Percentiles rank a stretch among this genome's conserved stretches.
Conservation (phyloP, 2,113 vertebrate species). For the Cervus canadensis region DNA sequence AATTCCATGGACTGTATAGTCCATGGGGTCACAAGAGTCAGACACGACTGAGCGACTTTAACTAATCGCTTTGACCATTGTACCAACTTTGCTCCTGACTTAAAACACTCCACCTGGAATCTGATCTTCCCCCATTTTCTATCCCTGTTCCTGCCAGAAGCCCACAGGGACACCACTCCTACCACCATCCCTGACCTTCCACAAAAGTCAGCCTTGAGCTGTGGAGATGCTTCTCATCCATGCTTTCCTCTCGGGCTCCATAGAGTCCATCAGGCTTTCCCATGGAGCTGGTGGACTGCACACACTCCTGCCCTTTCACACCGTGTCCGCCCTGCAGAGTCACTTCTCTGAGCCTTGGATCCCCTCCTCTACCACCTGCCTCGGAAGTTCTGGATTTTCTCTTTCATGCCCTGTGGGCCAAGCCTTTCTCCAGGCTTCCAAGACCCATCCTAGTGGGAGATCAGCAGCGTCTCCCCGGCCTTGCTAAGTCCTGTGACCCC, state of each 20-base stretch:
- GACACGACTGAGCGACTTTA: rapidly evolving
- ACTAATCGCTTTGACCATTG: background rate
- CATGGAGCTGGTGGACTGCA: no score
- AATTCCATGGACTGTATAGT: background rate
- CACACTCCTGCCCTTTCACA: background rate
- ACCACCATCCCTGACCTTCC: no score
- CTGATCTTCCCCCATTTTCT: background rate
- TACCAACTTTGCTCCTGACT: background rate
- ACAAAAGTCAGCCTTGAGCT: no score
- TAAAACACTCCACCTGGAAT: background rate
- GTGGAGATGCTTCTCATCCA: no score
- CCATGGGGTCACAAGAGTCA: background rate
- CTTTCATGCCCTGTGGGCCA: rapidly evolving
- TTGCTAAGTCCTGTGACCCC: rapidly evolving
- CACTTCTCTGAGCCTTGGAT: background rate
- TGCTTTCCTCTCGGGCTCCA: no score
- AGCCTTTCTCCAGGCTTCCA: background rate
- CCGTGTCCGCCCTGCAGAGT: rapidly evolving
- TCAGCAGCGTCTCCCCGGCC: rapidly evolving
- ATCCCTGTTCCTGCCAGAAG: no score
- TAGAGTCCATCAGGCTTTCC: no score
- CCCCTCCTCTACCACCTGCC: background rate
- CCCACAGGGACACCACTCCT: no score
- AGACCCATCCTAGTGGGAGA: no score
- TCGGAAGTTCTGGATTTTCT: background rate